A percentile compares a stretch with the other conserved stretches of the same genome.
Evolutionary conservation across 2,888 invertebrate species (phyloP).

Genomic region (Gibbula magus): DNA sequence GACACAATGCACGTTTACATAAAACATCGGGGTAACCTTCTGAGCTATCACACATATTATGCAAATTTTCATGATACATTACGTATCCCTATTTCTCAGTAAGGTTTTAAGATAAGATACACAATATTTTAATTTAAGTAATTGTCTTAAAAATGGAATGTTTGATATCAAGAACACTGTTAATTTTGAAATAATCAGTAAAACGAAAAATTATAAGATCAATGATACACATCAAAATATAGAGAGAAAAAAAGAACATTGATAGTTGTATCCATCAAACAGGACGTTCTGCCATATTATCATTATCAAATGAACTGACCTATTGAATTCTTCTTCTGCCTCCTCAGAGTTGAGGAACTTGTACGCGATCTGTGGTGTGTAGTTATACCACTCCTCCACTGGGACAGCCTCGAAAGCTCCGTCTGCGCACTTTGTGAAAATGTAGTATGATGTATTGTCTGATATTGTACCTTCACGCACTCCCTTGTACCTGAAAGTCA

Average conservation of each 20-base stretch:
- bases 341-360: constrained; percentile 97
- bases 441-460: constrained; percentile 97
- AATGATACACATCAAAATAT: background rate
- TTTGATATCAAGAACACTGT: too few relatives aligned
- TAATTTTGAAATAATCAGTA: too few relatives aligned
- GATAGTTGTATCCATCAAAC: background rate
- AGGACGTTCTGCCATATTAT: background rate
- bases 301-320: constrained; percentile 78
- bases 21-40: too few relatives aligned
- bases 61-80: too few relatives aligned
- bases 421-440: constrained; percentile 96
- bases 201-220: background rate
- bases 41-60: too few relatives aligned
- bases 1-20: too few relatives aligned
- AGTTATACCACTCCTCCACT: constrained; percentile 93
- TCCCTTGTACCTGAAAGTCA: constrained; percentile 84
- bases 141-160: too few relatives aligned
- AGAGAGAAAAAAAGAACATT: background rate
- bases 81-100: too few relatives aligned
- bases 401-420: constrained; percentile 97
- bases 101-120: too few relatives aligned
- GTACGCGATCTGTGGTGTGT: constrained; percentile 90
- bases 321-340: constrained; percentile 96
- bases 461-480: constrained; percentile 96
- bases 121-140: too few relatives aligned